These are phyloP conservation scores for Upupa epops DNA, from an alignment of 2,113 vertebrate genomes.

Conservation along the genomic window DNA sequence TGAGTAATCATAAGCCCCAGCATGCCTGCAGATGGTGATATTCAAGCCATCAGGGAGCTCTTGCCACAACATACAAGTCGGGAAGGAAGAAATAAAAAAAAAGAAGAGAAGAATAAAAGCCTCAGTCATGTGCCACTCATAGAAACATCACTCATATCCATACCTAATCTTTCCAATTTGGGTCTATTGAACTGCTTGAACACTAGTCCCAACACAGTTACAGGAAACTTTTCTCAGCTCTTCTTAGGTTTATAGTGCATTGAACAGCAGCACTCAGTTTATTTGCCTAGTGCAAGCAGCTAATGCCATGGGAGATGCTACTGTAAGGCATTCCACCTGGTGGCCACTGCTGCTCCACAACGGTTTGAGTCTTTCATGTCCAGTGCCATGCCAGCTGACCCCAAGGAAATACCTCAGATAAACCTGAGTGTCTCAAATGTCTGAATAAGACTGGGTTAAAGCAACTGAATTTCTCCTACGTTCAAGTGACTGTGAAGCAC, in stretches of 20 bases:
- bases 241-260: neutral
- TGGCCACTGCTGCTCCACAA: neutral
- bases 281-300: neutral
- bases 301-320: neutral
- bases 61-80: neutral
- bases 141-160: neutral
- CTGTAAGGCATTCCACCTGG: neutral
- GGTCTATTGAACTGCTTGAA: neutral
- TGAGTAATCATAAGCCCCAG: no score
- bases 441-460: neutral
- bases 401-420: neutral
- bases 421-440: neutral
- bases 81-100: neutral
- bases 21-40: neutral
- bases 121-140: neutral
- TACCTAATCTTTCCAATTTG: neutral
- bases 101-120: neutral
- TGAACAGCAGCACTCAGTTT: neutral
- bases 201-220: neutral
- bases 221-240: neutral
- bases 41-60: neutral
- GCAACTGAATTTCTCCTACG: neutral
- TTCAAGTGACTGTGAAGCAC: neutral
- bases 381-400: neutral
- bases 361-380: neutral